Percentiles rank a stretch among this genome's conserved stretches.
Conservation (phyloP, 2,113 vertebrate genomes). For the Bubo scandiacus region DNA sequence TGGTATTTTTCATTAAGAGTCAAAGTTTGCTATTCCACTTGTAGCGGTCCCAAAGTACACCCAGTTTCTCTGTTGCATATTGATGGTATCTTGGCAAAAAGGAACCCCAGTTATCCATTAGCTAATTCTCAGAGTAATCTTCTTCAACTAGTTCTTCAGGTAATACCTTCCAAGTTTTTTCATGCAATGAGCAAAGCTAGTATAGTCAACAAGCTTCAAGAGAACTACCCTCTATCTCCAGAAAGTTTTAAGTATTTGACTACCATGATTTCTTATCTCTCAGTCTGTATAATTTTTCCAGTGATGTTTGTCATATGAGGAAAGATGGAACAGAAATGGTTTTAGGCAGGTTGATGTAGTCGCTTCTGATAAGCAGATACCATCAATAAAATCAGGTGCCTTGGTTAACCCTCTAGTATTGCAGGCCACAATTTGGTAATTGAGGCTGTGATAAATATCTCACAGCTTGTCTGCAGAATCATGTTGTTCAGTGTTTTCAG, state of each 20-base stretch:
- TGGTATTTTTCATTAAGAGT: neutral
- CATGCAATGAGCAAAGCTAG: neutral
- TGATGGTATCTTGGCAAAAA: neutral
- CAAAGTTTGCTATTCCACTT: neutral
- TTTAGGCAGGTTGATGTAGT: neutral
- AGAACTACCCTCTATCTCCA: neutral
- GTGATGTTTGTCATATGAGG: neutral
- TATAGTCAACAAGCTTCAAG: neutral
- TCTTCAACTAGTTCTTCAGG: constrained; percentile 7
- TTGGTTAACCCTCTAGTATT: rapidly evolving
- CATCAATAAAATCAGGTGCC: rapidly evolving
- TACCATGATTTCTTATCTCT: neutral
- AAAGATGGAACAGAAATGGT: too few species aligned
- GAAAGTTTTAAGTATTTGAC: neutral
- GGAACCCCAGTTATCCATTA: neutral
- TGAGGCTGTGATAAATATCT: neutral
- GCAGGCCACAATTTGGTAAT: neutral
- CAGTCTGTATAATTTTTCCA: neutral
- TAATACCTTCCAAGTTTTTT: neutral
- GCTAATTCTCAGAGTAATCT: neutral
- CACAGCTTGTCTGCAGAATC: neutral
- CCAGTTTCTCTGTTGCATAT: neutral
- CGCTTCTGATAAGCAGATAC: neutral
- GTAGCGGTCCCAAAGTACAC: neutral
- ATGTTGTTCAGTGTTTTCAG: neutral